Evolutionary conservation across 2,113 vertebrate species (phyloP), one percentile per base, ranked within the genome.

Genomic region (Laticauda colubrina): DNA sequence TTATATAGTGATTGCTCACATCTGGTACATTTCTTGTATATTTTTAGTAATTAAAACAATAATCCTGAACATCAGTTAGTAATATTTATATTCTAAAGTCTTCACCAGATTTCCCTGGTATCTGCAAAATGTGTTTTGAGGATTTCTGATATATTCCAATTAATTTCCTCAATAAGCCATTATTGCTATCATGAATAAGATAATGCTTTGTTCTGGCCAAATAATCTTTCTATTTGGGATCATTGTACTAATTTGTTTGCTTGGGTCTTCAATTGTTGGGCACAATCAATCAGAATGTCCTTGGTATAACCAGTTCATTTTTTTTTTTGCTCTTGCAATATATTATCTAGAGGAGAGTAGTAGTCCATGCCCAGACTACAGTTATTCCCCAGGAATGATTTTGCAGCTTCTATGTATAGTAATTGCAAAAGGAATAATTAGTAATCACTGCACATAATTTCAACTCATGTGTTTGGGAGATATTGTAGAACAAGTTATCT

Each of bases 1-100:
- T 94, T 95, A 90, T 96, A 89, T 4, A 92, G 39, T 95, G 94
- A 95, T 95, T 96, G 91, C 89, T 96, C 51, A 94, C 95, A 95
- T 93, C 91, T 95, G 95, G 93, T 75, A 93, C 75, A 92, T 93
- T 94, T 23, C 55, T 48, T 87, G 18, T 75, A 43, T 48, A 57
- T 20, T 92, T 90, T 85, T 90, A 43, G 45, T 81, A 96, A 85
- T 94, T 94, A 29, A 94, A 92, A 95, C 45, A 21, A 89, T n/a
- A 34, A 85, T 34, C 26, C 56, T 85, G 39, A 59, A 87, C 51
- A 10, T 64, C 29, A 43, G 23, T 15, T 85, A 54, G 57, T 61
- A 86, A 86, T 53, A 87, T 64, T 64, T 93, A 57, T n/a, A 85
- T 39, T 45, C 53, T 86, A 18, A 85, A 48, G 29, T 29, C n/a